A percentile compares a stretch with the other conserved stretches of the same genome.
Conservation (phyloP, 2,888 invertebrate genomes). For the Trachelus iudaicus region DNA sequence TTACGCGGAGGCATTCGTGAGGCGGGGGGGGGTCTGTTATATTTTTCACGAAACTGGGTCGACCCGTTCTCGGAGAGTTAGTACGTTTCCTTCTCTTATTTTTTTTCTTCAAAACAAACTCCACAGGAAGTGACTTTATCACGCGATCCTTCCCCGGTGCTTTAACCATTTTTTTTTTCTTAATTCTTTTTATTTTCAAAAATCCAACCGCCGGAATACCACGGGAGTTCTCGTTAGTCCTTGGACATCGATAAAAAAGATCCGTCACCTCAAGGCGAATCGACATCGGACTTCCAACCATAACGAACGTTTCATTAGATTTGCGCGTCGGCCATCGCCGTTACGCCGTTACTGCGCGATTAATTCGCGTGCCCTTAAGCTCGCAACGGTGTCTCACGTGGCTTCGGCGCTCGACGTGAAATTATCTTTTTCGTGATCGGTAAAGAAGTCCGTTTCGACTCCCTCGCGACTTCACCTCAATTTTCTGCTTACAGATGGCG, state of each 20-base stretch:
- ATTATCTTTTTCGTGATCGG: background rate
- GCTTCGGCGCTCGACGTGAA: background rate
- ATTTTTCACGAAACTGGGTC: constrained; percentile 44
- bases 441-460: background rate
- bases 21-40: constrained; percentile 24
- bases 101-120: constrained; percentile 5
- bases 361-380: background rate
- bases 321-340: background rate
- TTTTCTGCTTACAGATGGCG: constrained; percentile 75
- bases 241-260: background rate
- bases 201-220: background rate
- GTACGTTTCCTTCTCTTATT: constrained; percentile 22
- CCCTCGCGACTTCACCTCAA: background rate
- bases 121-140: background rate
- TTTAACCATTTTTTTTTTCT: background rate
- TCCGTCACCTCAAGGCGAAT: background rate
- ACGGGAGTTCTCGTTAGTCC: background rate
- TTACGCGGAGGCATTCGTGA: constrained; percentile 2
- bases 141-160: background rate
- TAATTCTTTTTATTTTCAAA: background rate
- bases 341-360: background rate
- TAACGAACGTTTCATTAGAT: background rate
- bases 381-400: background rate
- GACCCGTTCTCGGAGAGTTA: constrained; percentile 37
- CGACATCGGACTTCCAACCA: background rate